phyloP scores from a whole-genome alignment of 2,888 invertebrate species.

The Folsomia candida region DNA sequence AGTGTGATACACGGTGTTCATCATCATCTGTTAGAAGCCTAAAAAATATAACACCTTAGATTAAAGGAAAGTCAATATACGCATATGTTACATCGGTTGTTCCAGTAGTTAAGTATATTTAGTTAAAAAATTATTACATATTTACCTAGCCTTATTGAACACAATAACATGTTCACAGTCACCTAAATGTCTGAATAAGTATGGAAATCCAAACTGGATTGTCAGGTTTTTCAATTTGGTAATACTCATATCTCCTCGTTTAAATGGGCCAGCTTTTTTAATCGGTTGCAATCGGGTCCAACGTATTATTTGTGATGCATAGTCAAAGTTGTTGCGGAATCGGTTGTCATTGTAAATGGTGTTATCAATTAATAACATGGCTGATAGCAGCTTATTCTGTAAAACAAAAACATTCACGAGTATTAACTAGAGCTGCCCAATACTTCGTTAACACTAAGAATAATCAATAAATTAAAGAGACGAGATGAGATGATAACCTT shows the following conservation, averaged over 20 bases:
- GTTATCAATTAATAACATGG: slow-evolving; percentile 74
- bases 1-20: too few species aligned
- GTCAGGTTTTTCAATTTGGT: slow-evolving; percentile 59
- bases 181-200: slow-evolving; percentile 83
- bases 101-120: too few species aligned
- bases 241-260: slow-evolving; percentile 52
- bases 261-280: slow-evolving; percentile 54
- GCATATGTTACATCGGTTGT: too few species aligned
- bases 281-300: slow-evolving; percentile 60
- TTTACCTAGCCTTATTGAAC: slow-evolving; percentile 69
- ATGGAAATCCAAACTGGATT: slow-evolving; percentile 66
- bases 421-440: too few species aligned
- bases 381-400: slow-evolving; percentile 67
- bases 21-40: too few species aligned
- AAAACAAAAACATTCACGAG: too few species aligned
- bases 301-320: slow-evolving; percentile 64
- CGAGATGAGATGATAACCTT: too few species aligned
- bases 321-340: slow-evolving; percentile 62
- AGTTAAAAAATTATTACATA: too few species aligned
- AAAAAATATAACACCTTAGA: too few species aligned
- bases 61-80: too few species aligned
- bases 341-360: slow-evolving; percentile 76
- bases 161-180: slow-evolving; percentile 84
- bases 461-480: too few species aligned
- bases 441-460: too few species aligned